phyloP scores from a whole-genome alignment of 1,140 invertebrate species.

The Pseudomyrmex dendroicus region DNA sequence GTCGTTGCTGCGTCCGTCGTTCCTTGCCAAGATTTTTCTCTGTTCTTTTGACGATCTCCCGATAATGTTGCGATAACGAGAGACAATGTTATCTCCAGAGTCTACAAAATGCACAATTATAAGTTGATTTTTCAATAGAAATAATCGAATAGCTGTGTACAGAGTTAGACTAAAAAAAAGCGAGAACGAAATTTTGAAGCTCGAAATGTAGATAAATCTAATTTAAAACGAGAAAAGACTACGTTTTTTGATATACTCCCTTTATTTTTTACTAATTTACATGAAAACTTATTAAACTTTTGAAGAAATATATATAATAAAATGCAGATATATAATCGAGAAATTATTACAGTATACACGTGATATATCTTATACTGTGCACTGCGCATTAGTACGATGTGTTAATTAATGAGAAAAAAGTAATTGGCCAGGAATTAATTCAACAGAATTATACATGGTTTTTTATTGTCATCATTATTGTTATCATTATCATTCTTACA shows the following conservation, averaged over 20 bases:
- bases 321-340: too few species aligned
- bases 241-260: too few species aligned
- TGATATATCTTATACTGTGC: too few species aligned
- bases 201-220: not conserved
- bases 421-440: not conserved
- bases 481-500: constrained; percentile 47
- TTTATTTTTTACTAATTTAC: too few species aligned
- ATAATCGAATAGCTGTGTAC: not conserved
- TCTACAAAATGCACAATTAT: not conserved
- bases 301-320: too few species aligned
- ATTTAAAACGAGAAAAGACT: not conserved
- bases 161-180: not conserved
- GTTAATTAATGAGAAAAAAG: not conserved
- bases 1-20: constrained; percentile 24
- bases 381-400: too few species aligned
- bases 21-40: constrained; percentile 49
- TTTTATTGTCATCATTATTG: not conserved
- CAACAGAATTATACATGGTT: not conserved
- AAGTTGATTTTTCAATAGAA: constrained; percentile 5
- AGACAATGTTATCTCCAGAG: constrained; percentile 54
- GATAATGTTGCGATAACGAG: constrained; percentile 72
- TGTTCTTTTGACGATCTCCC: constrained; percentile 60
- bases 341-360: too few species aligned
- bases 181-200: not conserved
- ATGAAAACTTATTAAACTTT: too few species aligned